Base-by-base conservation (phyloP, 2,888 invertebrate genomes). In the Ophion costatus region DNA sequence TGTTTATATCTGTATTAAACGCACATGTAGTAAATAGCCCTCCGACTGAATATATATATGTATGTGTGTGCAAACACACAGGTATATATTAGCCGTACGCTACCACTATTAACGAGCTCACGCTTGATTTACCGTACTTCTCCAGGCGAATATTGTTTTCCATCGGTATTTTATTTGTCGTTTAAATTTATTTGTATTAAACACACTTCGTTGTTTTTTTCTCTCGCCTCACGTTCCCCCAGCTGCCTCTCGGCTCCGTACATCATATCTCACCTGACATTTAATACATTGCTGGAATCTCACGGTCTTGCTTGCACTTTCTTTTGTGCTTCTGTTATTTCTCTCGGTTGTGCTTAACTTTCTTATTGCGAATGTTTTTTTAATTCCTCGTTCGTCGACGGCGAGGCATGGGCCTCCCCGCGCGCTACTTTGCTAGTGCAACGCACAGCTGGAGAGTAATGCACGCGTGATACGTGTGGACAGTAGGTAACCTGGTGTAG, bases 141-240 rank as follows among this genome's bases (percentile, higher is more conserved):
- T 82, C 33, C 24, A n/a, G 74, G 71, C 59, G 75, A 80, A 79
- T 82, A 82, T 81, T 81, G 78, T 82, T 82, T 81, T 67, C 56
- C 45, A 29, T 73, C 11, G 29, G 45, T 38, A n/a, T 22, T 61
- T 67, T 78, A 51, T 70, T 59, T 75, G 42, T 75, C 57, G 11
- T 51, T 51, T 51, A 5, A 51, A 51, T 51, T 51, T 51, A 51
- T 51, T 51, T 17, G 51, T 51, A 51, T 51, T 51, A 11, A 51
- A 51, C 51, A 14, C 51, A 4, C 17, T 51, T 51, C 17, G 42
- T 51, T 51, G 0, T 5, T 5, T 51, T 51, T 4, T 51, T 67
- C 45, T 14, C 42, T 17, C 42, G 14, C 4, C n/a, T 67, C 38
- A n/a, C 63, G 20, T 24, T 22, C 42, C 42, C 59, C n/a, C 51